These are phyloP conservation scores for Heterodera carotae DNA, from an alignment of 1,140 invertebrate species.

Conservation along the genomic window DNA sequence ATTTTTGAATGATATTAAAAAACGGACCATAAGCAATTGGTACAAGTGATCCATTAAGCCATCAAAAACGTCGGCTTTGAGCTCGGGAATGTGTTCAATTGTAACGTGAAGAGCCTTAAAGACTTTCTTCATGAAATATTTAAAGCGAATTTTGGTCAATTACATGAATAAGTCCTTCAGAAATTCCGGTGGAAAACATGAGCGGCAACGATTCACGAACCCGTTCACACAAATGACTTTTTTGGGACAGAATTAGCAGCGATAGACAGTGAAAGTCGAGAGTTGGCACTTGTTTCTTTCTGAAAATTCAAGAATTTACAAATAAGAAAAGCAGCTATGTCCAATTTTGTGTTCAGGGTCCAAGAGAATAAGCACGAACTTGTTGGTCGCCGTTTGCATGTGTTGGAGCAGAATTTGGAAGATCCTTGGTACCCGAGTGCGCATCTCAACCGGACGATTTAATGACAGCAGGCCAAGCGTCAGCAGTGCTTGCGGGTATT, in stretches of 20 bases:
- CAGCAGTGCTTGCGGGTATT: constrained; percentile 45
- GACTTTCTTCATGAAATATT: constrained; percentile 10
- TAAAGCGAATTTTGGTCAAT: background rate
- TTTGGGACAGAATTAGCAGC: constrained; percentile 82
- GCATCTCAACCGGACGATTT: constrained; percentile 41
- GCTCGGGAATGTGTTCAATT: constrained; percentile 80
- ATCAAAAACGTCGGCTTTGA: constrained; percentile 88
- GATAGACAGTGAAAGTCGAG: constrained; percentile 93
- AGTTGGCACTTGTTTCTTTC: constrained; percentile 77
- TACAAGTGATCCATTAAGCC: constrained; percentile 68
- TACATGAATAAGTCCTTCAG: constrained; percentile 84
- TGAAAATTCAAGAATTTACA: constrained; percentile 54
- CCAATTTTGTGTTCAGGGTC: too few species aligned
- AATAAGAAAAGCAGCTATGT: too few species aligned
- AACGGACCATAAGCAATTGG: constrained; percentile 40
- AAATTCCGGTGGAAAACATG: constrained; percentile 82
- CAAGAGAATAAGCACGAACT: constrained; percentile 39
- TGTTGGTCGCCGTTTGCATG: constrained; percentile 37
- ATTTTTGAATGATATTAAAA: background rate
- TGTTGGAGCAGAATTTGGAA: constrained; percentile 42
- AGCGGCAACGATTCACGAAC: constrained; percentile 83
- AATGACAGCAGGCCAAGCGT: constrained; percentile 47
- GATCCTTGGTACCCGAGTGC: constrained; percentile 57
- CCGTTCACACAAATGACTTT: constrained; percentile 72
- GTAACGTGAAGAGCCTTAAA: constrained; percentile 74